A percentile compares a stretch with the other conserved stretches of the same genome.
Conservation (phyloP, 2,888 invertebrate genomes). For the Drosophila paracracens region DNA sequence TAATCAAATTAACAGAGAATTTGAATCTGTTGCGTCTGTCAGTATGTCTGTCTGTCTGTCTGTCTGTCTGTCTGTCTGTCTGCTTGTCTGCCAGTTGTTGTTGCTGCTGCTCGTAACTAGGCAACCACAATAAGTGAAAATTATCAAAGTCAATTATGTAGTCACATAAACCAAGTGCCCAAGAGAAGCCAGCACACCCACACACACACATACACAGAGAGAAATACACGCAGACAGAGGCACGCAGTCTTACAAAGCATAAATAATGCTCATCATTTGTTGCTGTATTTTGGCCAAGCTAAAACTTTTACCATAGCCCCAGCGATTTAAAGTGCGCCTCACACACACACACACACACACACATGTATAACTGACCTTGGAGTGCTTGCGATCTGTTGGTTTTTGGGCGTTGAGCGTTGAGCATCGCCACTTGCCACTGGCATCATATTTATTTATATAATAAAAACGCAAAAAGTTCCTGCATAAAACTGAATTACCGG, state of each 20-base stretch:
- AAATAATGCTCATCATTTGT: conserved; percentile 58
- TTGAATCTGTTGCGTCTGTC: conserved; percentile 59
- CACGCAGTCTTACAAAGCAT: conserved; percentile 34
- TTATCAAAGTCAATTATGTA: conserved; percentile 81
- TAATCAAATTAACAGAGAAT: conserved; percentile 82
- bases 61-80: conserved; percentile 3
- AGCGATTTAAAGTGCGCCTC: conserved; percentile 53
- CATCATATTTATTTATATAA: conserved; percentile 76
- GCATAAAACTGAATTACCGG: conserved; percentile 82
- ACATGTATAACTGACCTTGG: conserved; percentile 47
- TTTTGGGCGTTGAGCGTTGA: conserved; percentile 8
- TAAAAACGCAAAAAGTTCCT: conserved; percentile 77
- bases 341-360: conserved; percentile 11
- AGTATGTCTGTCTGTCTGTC: conserved; percentile 4
- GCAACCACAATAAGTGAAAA: conserved; percentile 75
- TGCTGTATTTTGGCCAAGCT: conserved; percentile 37
- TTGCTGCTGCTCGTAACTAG: conserved; percentile 42
- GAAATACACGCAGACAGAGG: not conserved
- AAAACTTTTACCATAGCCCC: conserved; percentile 54
- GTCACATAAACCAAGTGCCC: conserved; percentile 60
- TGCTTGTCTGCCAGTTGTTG: conserved; percentile 15
- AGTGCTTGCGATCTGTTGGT: conserved; percentile 34
- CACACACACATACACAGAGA: conserved; percentile 6
- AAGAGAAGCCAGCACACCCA: conserved; percentile 31
- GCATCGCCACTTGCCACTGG: conserved; percentile 48